These are phyloP conservation scores for Chrysolina americana DNA, from an alignment of 2,888 invertebrate genomes.

Conservation along the genomic window DNA sequence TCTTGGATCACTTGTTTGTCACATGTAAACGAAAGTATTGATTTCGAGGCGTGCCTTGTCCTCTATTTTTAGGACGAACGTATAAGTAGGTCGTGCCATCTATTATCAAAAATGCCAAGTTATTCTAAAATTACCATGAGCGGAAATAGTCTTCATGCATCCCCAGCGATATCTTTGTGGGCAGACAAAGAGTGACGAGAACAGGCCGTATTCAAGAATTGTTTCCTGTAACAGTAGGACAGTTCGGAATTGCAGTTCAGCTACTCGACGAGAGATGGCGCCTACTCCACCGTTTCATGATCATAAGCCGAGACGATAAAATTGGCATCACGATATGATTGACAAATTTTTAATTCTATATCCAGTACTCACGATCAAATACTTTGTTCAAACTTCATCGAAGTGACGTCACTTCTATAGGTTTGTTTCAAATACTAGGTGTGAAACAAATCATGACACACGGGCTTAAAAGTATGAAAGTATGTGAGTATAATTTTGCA, in stretches of 20 bases:
- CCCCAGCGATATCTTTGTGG: slow-evolving; percentile 8
- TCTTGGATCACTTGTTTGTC: background rate
- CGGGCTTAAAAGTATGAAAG: no score
- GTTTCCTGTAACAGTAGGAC: background rate
- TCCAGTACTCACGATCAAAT: no score
- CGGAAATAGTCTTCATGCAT: background rate
- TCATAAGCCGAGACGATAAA: no score
- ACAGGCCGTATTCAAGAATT: background rate
- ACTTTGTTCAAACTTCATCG: no score
- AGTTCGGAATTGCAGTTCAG: background rate
- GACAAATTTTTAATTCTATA: background rate
- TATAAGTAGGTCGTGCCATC: slow-evolving; percentile 54
- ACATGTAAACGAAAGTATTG: slow-evolving; percentile 51
- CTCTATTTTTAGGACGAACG: slow-evolving; percentile 36
- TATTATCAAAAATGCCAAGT: slow-evolving; percentile 56
- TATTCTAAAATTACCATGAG: slow-evolving; percentile 7
- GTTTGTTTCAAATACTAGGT: no score
- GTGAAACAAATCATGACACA: no score
- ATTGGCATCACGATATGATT: no score
- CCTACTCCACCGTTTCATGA: background rate
- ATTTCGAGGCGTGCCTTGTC: slow-evolving; percentile 53
- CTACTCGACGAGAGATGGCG: background rate
- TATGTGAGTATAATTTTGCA: no score
- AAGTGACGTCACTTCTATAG: no score
- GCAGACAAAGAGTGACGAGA: background rate